These are phyloP conservation scores for Eristalis tenax DNA, from an alignment of 2,888 invertebrate species.

Conservation along the genomic window DNA sequence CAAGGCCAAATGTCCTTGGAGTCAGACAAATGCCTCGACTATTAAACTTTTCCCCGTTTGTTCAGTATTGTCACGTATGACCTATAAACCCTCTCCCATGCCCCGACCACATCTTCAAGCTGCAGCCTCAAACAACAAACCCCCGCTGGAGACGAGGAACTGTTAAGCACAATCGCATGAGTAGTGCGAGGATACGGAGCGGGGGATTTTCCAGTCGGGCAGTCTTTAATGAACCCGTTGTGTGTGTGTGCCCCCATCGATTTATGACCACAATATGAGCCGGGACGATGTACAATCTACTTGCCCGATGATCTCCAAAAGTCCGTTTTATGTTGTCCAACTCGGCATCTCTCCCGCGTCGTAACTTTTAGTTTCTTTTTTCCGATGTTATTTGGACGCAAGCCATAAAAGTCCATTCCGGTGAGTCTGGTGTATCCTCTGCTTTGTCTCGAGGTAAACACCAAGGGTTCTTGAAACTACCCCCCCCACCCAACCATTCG, in stretches of 20 bases:
- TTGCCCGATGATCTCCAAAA: not conserved
- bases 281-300: conserved; percentile 10
- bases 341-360: not conserved
- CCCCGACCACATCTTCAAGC: not conserved
- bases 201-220: conserved; percentile 14
- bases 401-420: conserved; percentile 22
- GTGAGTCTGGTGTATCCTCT: conserved; percentile 4
- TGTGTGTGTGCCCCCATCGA: conserved; percentile 15
- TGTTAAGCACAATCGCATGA: conserved; percentile 10
- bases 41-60: not conserved
- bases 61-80: not conserved
- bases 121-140: no score
- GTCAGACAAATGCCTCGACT: not conserved
- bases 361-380: conserved; percentile 13
- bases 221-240: conserved; percentile 18
- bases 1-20: not conserved
- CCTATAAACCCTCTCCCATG: not conserved
- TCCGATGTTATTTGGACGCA: conserved; percentile 4
- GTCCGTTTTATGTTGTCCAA: conserved; percentile 3
- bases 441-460: not conserved
- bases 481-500: not conserved
- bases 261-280: conserved; percentile 30
- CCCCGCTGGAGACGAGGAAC: not conserved
- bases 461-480: not conserved
- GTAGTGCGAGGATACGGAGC: no score